These are phyloP conservation scores for Gymnoscopelus braueri DNA, from an alignment of 2,797 vertebrate species.

Conservation along the genomic window DNA sequence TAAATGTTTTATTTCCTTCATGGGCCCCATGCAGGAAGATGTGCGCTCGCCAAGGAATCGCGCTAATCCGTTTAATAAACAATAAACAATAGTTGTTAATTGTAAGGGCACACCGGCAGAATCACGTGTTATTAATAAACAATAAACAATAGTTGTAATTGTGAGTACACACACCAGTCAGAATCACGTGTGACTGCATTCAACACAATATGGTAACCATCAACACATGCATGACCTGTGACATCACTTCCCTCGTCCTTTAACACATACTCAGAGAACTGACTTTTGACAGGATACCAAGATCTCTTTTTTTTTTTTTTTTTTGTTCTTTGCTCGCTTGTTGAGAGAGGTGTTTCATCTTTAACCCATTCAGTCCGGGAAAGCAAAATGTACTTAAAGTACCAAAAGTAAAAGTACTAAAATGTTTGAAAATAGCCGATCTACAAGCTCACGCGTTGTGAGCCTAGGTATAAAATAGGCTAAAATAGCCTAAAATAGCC, in stretches of 20 bases:
- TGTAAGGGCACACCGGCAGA: constrained; percentile 5
- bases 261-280: constrained; percentile 55
- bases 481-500: too few relatives aligned
- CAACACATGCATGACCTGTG: constrained; percentile 68
- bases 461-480: too few relatives aligned
- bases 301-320: constrained; percentile 40
- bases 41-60: too few relatives aligned
- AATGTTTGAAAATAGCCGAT: too few relatives aligned
- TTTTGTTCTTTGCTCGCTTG: constrained; percentile 57
- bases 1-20: too few relatives aligned
- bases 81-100: too few relatives aligned
- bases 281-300: constrained; percentile 71
- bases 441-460: too few relatives aligned
- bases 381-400: too few relatives aligned
- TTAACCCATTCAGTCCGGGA: too few relatives aligned
- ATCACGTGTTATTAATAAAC: constrained; percentile 55
- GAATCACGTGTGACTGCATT: constrained; percentile 54
- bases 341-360: constrained; percentile 66
- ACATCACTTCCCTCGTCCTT: constrained; percentile 73
- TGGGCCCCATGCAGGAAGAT: too few relatives aligned
- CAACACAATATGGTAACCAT: constrained; percentile 74
- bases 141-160: not conserved
- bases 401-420: too few relatives aligned
- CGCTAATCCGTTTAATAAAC: too few relatives aligned
- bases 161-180: constrained; percentile 1